Conservation (phyloP, 2,888 invertebrate genomes). For the Pollenia labialis region DNA sequence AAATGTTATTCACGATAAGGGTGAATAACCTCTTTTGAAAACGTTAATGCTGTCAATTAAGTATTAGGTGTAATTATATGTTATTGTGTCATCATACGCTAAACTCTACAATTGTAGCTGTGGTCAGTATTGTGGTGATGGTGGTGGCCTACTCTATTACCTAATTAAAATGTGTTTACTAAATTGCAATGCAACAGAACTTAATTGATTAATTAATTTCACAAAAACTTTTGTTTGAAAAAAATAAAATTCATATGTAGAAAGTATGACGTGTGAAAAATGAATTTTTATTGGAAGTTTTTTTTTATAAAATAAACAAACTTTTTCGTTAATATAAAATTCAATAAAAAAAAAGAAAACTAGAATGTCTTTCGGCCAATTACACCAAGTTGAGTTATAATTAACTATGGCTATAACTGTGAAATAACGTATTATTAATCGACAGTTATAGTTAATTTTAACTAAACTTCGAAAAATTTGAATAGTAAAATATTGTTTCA, state of each 20-base stretch:
- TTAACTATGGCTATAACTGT: too few species aligned
- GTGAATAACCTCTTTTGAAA: too few species aligned
- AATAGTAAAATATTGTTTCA: too few species aligned
- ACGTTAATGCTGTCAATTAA: neutral
- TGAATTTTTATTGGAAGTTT: slow-evolving; percentile 40
- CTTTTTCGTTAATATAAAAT: slow-evolving; percentile 4
- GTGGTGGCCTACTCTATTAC: slow-evolving; percentile 77
- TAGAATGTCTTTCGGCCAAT: too few species aligned
- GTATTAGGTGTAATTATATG: slow-evolving; percentile 25
- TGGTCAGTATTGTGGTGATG: slow-evolving; percentile 66
- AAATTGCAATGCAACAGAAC: slow-evolving; percentile 59
- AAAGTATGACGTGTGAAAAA: slow-evolving; percentile 60
- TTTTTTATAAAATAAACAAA: too few species aligned
- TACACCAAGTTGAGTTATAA: too few species aligned
- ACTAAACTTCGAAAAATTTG: too few species aligned
- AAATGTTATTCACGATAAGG: too few species aligned
- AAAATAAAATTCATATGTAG: slow-evolving; percentile 72
- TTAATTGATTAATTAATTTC: slow-evolving; percentile 53
- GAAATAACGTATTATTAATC: too few species aligned
- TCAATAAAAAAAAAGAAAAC: neutral
- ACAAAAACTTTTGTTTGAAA: slow-evolving; percentile 12
- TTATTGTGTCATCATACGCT: slow-evolving; percentile 50
- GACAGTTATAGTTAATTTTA: too few species aligned
- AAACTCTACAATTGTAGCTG: slow-evolving; percentile 39
- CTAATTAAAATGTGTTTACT: slow-evolving; percentile 75